Percentiles rank a stretch among this genome's conserved stretches.
Conservation (phyloP, 2,888 invertebrate species). For the Terebella lapidaria region DNA sequence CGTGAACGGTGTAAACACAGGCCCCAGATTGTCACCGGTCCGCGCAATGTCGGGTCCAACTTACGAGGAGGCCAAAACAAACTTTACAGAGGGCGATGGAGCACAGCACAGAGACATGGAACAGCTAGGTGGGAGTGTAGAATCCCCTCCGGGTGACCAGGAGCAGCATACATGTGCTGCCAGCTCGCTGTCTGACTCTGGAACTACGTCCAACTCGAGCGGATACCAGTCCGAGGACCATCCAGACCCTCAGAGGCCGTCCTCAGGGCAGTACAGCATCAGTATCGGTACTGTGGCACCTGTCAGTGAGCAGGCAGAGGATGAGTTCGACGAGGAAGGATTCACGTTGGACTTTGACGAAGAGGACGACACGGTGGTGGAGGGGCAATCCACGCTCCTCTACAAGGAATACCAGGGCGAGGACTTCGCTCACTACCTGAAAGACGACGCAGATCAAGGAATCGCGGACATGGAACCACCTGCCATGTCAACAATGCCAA, state of each 20-base stretch:
- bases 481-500: background rate
- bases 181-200: background rate
- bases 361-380: background rate
- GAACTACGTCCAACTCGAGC: background rate
- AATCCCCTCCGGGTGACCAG: no score
- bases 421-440: constrained; percentile 7
- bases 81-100: no score
- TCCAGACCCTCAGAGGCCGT: background rate
- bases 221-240: background rate
- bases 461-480: background rate
- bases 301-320: background rate
- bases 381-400: background rate
- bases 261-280: background rate
- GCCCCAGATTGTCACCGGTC: no score
- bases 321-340: constrained; percentile 7
- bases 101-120: no score
- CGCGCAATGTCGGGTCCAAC: background rate
- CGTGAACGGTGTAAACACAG: background rate
- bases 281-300: background rate
- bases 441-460: constrained; percentile 4
- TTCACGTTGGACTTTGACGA: constrained; percentile 2
- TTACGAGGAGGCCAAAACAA: no score
- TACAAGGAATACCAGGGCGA: constrained; percentile 9
- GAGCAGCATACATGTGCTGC: background rate
- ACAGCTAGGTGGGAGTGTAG: no score